Evolutionary conservation across 2,888 invertebrate species (phyloP), one percentile per base, ranked within the genome.

Genomic region (Portevinia maculata): DNA sequence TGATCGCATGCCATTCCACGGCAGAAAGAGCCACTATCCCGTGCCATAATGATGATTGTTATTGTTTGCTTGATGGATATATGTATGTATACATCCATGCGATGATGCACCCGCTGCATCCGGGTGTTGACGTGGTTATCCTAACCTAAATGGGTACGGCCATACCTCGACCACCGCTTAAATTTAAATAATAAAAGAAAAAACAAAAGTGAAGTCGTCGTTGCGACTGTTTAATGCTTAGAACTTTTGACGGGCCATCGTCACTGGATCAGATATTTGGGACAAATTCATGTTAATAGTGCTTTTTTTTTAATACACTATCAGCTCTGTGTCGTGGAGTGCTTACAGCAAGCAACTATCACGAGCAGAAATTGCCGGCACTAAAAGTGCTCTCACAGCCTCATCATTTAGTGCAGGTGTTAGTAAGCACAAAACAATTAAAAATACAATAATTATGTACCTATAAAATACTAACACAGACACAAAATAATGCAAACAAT

Each of bases 21-120:
- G 15, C n/a, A 41, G 39, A 1, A 13, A 13, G 1, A 24, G 32
- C 67, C 46, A 67, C 50, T 60, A 59, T 71, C 65, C 60, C 53
- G 59, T 65, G 60, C 76, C 48, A 34, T 76, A 65, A 71, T 71
- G 70, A 70, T 76, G 76, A 83, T 76, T 83, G 70, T 76, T 83
- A 76, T 83, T 76, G 71, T 83, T 83, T 48, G 44, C 76, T 48
- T 79, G 78, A 78, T 78, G 71, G 70, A 78, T 71, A 52, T 48
- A 69, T 41, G 50, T 11, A 1, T 6, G 50, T 13, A 13, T 28
- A 55, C n/a, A 34, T n/a, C 3, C 59, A 41, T 32, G 52, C 64
- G 34, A 57, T 69, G 34, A 28, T 65, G 65, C 71, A 76, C 39
- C 65, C 53, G 76, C 48, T 83, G 81, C 60, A 65, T 83, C 76